These are phyloP conservation scores for Melinopterus prodromus DNA, from an alignment of 2,888 invertebrate genomes.

Conservation along the genomic window DNA sequence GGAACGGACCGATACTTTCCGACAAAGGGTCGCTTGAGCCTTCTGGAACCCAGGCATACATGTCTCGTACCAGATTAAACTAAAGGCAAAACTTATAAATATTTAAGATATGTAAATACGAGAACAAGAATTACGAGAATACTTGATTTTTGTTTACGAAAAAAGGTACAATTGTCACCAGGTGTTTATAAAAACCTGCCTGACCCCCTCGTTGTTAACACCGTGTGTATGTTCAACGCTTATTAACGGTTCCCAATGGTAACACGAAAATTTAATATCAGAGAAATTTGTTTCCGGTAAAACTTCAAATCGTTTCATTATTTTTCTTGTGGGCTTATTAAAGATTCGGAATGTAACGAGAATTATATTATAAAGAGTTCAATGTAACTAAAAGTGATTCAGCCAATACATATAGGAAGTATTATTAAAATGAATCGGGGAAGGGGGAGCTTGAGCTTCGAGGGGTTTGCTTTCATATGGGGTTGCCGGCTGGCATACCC, in stretches of 20 bases:
- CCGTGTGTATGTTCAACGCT: background rate
- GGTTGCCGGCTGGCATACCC: background rate
- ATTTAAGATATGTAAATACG: slow-evolving; percentile 7
- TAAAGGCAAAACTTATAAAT: slow-evolving; percentile 10
- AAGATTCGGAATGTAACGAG: background rate
- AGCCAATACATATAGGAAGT: background rate
- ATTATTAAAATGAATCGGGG: slow-evolving; percentile 10
- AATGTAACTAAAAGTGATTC: background rate
- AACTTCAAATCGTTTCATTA: too few relatives aligned
- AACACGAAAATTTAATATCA: too few relatives aligned
- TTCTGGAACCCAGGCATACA: background rate
- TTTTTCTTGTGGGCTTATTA: too few relatives aligned
- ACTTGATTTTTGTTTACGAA: background rate
- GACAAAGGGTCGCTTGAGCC: background rate
- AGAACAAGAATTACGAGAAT: background rate
- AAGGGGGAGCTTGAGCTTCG: background rate
- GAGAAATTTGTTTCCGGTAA: too few relatives aligned
- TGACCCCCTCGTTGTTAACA: too few relatives aligned
- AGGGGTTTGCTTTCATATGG: background rate
- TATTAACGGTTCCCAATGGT: background rate
- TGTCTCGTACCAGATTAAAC: background rate
- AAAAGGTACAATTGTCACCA: background rate
- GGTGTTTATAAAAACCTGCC: slow-evolving; percentile 5
- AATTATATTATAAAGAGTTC: background rate
- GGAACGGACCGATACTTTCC: background rate